phyloP scores from a whole-genome alignment of 2,113 vertebrate genomes.

The Aldabrachelys gigantea region DNA sequence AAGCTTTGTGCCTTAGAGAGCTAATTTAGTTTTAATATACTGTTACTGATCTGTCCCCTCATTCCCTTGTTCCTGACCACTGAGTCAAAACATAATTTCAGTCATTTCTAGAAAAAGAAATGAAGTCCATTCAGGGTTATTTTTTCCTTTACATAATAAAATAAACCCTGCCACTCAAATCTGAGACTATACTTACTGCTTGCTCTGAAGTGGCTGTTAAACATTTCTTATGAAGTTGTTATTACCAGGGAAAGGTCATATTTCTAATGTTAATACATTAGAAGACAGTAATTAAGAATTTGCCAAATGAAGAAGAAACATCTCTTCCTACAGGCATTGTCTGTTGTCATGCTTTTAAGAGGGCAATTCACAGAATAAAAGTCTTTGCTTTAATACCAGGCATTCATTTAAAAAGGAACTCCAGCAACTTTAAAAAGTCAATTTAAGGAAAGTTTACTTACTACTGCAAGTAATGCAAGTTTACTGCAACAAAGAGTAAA shows the following conservation, averaged over 20 bases:
- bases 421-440: not conserved
- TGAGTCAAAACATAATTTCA: not conserved
- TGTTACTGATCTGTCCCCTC: not conserved
- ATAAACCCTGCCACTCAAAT: not conserved
- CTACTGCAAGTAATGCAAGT: not conserved
- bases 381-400: not conserved
- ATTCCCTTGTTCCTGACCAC: not conserved
- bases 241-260: not conserved
- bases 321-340: not conserved
- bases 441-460: not conserved
- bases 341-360: not conserved
- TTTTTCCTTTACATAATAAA: not conserved
- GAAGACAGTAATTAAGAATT: not conserved
- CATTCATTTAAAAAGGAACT: not conserved
- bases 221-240: not conserved
- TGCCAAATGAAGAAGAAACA: not conserved
- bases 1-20: not conserved
- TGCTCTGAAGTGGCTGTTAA: not conserved
- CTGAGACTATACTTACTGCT: not conserved
- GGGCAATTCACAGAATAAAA: not conserved
- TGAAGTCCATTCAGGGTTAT: not conserved
- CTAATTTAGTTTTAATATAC: not conserved
- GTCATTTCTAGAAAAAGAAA: not conserved
- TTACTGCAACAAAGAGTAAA: not conserved
- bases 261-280: not conserved